Evolutionary conservation across 2,113 vertebrate genomes (phyloP), one percentile per base, ranked within the genome.

Genomic region (Synchiropus splendidus): DNA sequence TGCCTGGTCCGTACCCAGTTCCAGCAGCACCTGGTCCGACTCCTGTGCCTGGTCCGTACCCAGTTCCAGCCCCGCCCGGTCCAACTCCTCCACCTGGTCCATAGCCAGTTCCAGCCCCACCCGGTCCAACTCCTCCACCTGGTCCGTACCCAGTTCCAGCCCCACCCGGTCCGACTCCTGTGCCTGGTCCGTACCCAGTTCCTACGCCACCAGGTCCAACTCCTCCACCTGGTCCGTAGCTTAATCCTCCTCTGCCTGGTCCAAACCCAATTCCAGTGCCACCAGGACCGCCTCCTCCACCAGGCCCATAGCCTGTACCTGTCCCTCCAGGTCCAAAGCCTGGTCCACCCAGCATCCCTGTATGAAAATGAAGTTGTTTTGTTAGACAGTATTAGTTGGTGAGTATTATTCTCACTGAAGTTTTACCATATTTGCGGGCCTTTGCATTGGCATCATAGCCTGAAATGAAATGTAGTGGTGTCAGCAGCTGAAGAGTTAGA

Each of bases 361-460:
- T 27, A 1, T 31, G 9, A 3, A 49, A 6, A 36, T 53, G 6
- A n/a, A 44, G 35, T 30, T 48, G 5, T 14, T 34, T 17, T 10
- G 30, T 54, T 40, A 3, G 10, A 35, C 16, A 39, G 37, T 41
- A 12, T 6, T 42, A 4, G 15, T 6, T 32, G 30, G 12, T 35
- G 21, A 16, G 16, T 35, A 35, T 30, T 1, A 27, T 6, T 42
- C 1, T 17, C 17, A 10, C n/a, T n/a, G n/a, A n/a, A 36, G n/a
- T 12, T 2, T 51, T 62, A 80, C 78, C 78, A 58, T 80, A 80
- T 80, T 80, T 80, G 39, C 70, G 78, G 42, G 78, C 74, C 66
- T 80, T 80, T 16, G 78, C 78, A 27, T 12, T 64, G 36, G 64
- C 57, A 37, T 80, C 74, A 51, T 76, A 76, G 2, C 64, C 78